Conservation (phyloP, 2,888 invertebrate genomes). For the Pseudanteris insignis region DNA sequence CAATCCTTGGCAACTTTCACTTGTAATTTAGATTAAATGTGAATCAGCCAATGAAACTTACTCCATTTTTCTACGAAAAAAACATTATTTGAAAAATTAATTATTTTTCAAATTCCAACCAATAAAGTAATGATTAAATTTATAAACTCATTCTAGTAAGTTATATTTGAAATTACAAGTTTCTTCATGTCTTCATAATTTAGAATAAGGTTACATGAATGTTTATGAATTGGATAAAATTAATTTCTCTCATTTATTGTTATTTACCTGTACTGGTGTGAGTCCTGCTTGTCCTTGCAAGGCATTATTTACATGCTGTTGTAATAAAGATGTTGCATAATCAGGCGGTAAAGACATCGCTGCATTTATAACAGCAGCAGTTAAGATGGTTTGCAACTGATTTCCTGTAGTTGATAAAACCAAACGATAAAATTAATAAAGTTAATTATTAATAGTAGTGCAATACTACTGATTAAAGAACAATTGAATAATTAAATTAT, state of each 20-base stretch:
- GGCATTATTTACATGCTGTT: conserved; percentile 88
- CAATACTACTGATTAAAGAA: too few relatives aligned
- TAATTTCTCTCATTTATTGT: not conserved
- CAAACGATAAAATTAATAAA: too few relatives aligned
- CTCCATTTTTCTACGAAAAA: conserved; percentile 45
- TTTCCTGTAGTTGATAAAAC: conserved; percentile 63
- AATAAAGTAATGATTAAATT: too few relatives aligned
- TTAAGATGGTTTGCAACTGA: conserved; percentile 76
- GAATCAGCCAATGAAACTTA: conserved; percentile 41
- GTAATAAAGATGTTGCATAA: conserved; percentile 83
- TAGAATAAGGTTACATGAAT: too few relatives aligned
- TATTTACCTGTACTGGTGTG: conserved; percentile 56
- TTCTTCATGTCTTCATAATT: too few relatives aligned
- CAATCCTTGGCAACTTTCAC: conserved; percentile 34
- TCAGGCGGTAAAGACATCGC: conserved; percentile 87
- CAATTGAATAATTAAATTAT: too few relatives aligned
- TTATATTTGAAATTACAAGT: too few relatives aligned
- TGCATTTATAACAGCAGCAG: conserved; percentile 88
- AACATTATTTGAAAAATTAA: conserved; percentile 23
- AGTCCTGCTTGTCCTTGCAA: conserved; percentile 70
- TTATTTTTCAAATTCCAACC: too few relatives aligned
- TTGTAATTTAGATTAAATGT: conserved; percentile 34
- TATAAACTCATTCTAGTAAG: too few relatives aligned
- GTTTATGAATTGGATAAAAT: too few relatives aligned
- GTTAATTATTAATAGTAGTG: too few relatives aligned